Base-by-base conservation (phyloP, 1,140 invertebrate species). In the Polypedilum pembai region DNA sequence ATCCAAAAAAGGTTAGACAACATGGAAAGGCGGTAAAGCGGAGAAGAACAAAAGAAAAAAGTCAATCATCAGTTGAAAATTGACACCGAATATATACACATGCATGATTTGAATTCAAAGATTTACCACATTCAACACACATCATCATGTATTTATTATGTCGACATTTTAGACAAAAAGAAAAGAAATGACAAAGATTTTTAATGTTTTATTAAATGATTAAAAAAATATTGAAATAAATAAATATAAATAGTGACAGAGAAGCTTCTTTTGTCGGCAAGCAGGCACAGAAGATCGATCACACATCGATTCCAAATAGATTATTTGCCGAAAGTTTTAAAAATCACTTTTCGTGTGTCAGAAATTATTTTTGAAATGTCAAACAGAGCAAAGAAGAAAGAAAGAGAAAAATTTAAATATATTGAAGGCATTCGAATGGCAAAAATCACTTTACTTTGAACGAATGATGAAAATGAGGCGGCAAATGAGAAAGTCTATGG, bases 201-300 rank as follows among this genome's bases (percentile, higher is more conserved):
- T 69, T 10, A 69, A 69, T 69, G 65, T 69, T 69, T 69, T 69
- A 69, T 69, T 69, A 69, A 69, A 69, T 69, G 65, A 69, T 69
- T 69, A 69, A 69, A 69, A 69, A 69, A 18, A 18, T 18, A 69
- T 18, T 20, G 17, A 33, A 5, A 33, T 69, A 18, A 18, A 69
- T 69, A 69, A 18, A 69, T 69, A 69, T 20, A 18, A 69, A 20
- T n/a, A 21, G 18, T 69, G 17, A 56, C 4, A 56, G 45, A 56
- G n/a, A 56, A 56, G 12, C 45, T 56, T 15, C n/a, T 56, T 56
- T 56, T 56, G 45, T 56, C 45, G 45, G 45, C 45, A 56, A 15
- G 12, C 45, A 56, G n/a, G 1, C 12, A 45, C 41, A 33, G 24
- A 33, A 33, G 24, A 33, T 56, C 12, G 10, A 56, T 56, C 12